Evolutionary conservation across 1,140 invertebrate genomes (phyloP).

Genomic region (Onthophagus taurus): DNA sequence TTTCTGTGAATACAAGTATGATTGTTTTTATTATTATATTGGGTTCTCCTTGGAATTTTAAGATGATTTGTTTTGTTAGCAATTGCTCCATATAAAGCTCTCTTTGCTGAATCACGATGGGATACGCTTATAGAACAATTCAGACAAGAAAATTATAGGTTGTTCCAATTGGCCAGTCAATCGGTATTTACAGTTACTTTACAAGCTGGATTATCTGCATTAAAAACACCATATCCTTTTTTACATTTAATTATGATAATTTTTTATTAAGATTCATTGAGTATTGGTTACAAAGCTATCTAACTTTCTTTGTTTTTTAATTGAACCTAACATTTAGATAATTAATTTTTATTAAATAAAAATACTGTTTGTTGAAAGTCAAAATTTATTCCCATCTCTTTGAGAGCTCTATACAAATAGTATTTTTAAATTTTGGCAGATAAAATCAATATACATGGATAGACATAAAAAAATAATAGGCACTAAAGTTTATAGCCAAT

Average conservation of each 20-base stretch:
- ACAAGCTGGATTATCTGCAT: conserved; percentile 85
- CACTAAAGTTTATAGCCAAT: no score
- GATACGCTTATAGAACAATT: conserved; percentile 80
- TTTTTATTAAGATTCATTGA: not conserved
- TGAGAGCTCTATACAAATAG: no score
- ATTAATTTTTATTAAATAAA: no score
- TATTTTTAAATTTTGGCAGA: no score
- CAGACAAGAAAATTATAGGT: conserved; percentile 84
- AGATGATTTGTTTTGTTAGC: conserved; percentile 29
- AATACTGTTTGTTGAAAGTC: no score
- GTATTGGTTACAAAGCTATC: no score
- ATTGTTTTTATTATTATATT: conserved; percentile 6
- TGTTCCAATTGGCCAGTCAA: conserved; percentile 85
- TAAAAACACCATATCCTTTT: conserved; percentile 80
- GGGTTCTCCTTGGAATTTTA: not conserved
- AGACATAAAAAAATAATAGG: no score
- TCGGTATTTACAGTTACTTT: conserved; percentile 86
- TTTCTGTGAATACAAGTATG: conserved; percentile 67
- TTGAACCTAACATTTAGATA: no score
- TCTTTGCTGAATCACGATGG: conserved; percentile 58
- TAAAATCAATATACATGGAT: no score
- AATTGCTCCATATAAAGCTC: conserved; percentile 46
- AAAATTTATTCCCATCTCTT: no score
- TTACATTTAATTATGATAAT: conserved; percentile 6
- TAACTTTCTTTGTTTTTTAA: no score